Base-by-base conservation (phyloP, 2,797 vertebrate genomes). In the Enteromius treurensis region DNA sequence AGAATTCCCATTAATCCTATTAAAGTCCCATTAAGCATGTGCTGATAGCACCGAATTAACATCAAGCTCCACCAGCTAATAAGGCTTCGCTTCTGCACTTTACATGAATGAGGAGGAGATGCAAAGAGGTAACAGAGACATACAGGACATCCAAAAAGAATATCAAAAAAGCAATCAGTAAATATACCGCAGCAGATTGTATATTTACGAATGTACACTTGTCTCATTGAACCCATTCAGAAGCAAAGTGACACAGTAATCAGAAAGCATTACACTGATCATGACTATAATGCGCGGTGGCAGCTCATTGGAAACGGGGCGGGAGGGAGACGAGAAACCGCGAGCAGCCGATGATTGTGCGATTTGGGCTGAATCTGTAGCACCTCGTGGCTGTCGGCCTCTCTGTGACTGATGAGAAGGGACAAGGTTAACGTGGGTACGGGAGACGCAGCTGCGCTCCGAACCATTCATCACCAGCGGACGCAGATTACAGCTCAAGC, bases 11-110 rank as follows among this genome's bases (percentile, higher is more conserved):
- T 93, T 92, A 93, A 94, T 93, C 91, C 92, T 91, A 93, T 95
- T 94, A 94, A 93, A 91, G 89, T 89, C 88, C 91, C 92, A 94
- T 95, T 94, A 94, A 92, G 91, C 91, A 92, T 93, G 85, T 91
- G 91, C 93, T 94, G 93, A 94, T 93, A 92, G 90, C 85, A 90
- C 87, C 87, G 90, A 94, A 94, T 90, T 87, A 91, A 91, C 87
- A 88, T 91, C 91, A 93, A 80, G 92, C 92, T 89, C 88, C 87
- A 86, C 90, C 90, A 91, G 92, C 88, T 89, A 91, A 92, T 93
- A 91, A 89, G 83, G 80, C 86, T 88, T 90, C 87, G 85, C 85
- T 87, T 89, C 87, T 86, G 84, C 88, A 89, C 68, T 77, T 86
- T 87, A 84, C 81, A 80, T 89, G 87, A 84, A 89, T 87, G 88